Evolutionary conservation across 2,797 vertebrate genomes (phyloP).

Genomic region (Perodicticus potto): DNA sequence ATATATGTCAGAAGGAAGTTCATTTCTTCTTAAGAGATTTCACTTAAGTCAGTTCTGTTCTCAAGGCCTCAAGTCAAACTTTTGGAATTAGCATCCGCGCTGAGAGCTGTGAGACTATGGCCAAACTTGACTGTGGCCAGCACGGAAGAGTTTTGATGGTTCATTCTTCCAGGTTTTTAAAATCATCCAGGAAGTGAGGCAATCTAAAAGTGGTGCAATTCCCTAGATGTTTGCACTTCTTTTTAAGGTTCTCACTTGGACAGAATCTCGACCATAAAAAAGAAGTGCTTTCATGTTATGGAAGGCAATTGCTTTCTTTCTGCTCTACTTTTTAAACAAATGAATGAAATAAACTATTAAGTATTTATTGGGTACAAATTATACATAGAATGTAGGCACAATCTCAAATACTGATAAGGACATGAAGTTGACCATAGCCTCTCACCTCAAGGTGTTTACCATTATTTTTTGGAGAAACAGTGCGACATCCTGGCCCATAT

Average conservation of each 20-base stretch:
- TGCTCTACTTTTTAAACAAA: background rate
- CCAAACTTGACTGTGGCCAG: background rate
- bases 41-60: conserved; percentile 14
- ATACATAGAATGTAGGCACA: background rate
- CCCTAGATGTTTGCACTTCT: background rate
- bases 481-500: background rate
- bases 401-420: background rate
- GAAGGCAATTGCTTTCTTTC: background rate
- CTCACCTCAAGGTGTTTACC: background rate
- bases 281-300: conserved; percentile 1
- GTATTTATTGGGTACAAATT: background rate
- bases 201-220: background rate
- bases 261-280: background rate
- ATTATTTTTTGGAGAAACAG: background rate
- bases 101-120: background rate
- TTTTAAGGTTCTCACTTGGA: background rate
- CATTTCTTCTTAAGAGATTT: conserved; percentile 30
- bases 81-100: conserved; percentile 40
- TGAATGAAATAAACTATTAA: conserved; percentile 25
- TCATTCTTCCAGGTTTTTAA: conserved; percentile 26
- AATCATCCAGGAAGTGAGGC: background rate
- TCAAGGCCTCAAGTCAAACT: conserved; percentile 26
- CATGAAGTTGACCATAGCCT: background rate
- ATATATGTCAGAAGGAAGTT: background rate
- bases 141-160: background rate